Base-by-base conservation (phyloP, 2,113 vertebrate species). In the Ptyas mucosa region DNA sequence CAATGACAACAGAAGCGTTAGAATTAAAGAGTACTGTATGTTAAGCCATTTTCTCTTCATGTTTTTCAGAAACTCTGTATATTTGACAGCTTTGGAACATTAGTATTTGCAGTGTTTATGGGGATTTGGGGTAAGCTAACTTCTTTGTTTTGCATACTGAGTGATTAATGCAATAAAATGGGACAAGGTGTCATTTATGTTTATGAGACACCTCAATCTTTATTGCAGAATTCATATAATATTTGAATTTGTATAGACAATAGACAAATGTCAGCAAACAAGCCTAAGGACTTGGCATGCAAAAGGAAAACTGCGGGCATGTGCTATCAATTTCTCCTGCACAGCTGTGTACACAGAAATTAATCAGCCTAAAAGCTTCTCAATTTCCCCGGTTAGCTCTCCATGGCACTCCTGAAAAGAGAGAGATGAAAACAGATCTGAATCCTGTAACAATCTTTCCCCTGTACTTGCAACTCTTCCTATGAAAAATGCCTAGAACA, bases 71-170 rank as follows among this genome's bases (percentile, higher is more conserved):
- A 98, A 97, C 98, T 99, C 81, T 99, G 98, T 94, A 98, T 99
- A 97, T 99, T 99, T 98, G 99, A 99, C 96, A 99, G 99, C 96
- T 99, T 97, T 97, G 99, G 99, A 94, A 99, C 99, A 0, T 96
- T 99, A 94, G 96, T 99, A 85, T 99, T 99, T 97, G 99, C 99
- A 49, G 98, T 99, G 90, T 99, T 99, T 96, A 99, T 99, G 99
- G 98, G 98, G 93, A 95, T 99, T 93, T 99, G 99, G 99, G 98
- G 99, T 99, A 97, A 98, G 99, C 97, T 1, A 0, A 90, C 94
- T 94, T 93, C 26, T 90, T 69, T 69, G 61, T 69, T 69, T 69
- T 69, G 61, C 61, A 69, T 69, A n/a, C 11, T n/a, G 61, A 69
- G 29, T 69, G 12, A n/a, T n/a, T 69, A n/a, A 46, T 43, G 21